Evolutionary conservation across 2,113 vertebrate genomes (phyloP), one percentile per base, ranked within the genome.

Genomic region (Serilophus lunatus): DNA sequence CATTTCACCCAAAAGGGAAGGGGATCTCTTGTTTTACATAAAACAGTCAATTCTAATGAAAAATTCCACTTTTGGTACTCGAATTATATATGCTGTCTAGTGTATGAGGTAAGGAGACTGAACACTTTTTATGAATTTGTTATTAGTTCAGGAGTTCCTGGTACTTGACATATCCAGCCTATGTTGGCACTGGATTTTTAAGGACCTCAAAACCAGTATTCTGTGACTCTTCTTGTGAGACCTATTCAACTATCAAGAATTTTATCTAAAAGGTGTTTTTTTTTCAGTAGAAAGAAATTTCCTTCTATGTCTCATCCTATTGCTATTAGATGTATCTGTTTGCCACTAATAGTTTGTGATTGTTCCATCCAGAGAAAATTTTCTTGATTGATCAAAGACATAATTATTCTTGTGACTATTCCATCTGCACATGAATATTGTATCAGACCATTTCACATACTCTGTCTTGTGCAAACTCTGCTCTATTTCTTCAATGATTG

Each of bases 131-230:
- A 57, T 2, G 19, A 33, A 42, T 35, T 15, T 40, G 6, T 44
- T 61, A 26, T 19, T 63, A 56, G 13, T 44, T 26, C 38, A 36
- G 31, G 65, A 47, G 45, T 3, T 79, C 20, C 18, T 51, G 36
- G 12, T 50, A 5, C 10, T 29, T 78, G 33, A 29, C 6, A 22
- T 44, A n/a, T 18, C 13, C 13, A 44, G 3, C 4, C 3, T 81
- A 6, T 3, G 1, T 19, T 57, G 15, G 6, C 8, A 53, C 9
- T 53, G 9, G 1, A 1, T 51, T 45, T 78, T 53, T 60, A 23
- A 61, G 6, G 13, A 45, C 6, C 2, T 12, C 16, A 45, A 50
- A 25, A 50, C 45, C 7, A 88, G 42, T 6, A 9, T 70, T 63
- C 23, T 44, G 9, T 64, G 5, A 3, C 7, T 59, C 4, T 4